These are phyloP conservation scores for Seriola quinqueradiata DNA, from an alignment of 2,113 vertebrate species.

Conservation along the genomic window DNA sequence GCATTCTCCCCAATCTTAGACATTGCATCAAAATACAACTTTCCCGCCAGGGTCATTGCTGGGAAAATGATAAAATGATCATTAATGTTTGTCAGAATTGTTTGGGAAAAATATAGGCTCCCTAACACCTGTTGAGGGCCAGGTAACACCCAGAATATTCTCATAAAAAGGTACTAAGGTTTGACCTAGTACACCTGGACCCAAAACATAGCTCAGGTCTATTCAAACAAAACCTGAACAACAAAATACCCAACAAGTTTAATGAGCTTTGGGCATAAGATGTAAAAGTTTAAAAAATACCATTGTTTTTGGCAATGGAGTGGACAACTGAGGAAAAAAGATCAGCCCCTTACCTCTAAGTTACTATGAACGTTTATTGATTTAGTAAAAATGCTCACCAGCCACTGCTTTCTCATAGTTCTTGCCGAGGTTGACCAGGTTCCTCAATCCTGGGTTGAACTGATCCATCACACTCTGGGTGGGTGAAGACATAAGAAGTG, in stretches of 20 bases:
- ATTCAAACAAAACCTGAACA: too few relatives aligned
- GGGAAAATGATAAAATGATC: slow-evolving; percentile 58
- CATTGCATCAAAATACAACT: slow-evolving; percentile 96
- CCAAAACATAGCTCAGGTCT: neutral
- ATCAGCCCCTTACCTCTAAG: neutral
- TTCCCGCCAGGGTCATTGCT: slow-evolving; percentile 95
- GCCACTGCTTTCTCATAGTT: slow-evolving; percentile 97
- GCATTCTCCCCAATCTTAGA: slow-evolving; percentile 96
- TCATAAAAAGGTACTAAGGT: neutral
- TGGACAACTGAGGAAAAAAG: neutral
- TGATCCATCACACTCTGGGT: slow-evolving; percentile 98
- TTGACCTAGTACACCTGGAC: neutral
- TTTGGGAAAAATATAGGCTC: neutral
- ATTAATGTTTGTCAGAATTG: slow-evolving; percentile 37
- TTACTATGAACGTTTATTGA: neutral
- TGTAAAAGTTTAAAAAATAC: neutral
- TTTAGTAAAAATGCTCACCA: slow-evolving; percentile 86
- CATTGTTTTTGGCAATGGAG: neutral
- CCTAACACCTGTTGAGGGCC: slow-evolving; percentile 8
- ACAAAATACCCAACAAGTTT: neutral
- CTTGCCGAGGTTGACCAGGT: slow-evolving; percentile 96
- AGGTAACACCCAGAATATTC: neutral
- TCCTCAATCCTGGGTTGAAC: slow-evolving; percentile 97
- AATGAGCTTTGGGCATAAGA: neutral
- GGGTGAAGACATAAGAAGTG: slow-evolving; percentile 11